Percentiles rank a stretch among this genome's conserved stretches.
phyloP scores from a whole-genome alignment of 2,888 invertebrate species.

The Calameuta pallipes region DNA sequence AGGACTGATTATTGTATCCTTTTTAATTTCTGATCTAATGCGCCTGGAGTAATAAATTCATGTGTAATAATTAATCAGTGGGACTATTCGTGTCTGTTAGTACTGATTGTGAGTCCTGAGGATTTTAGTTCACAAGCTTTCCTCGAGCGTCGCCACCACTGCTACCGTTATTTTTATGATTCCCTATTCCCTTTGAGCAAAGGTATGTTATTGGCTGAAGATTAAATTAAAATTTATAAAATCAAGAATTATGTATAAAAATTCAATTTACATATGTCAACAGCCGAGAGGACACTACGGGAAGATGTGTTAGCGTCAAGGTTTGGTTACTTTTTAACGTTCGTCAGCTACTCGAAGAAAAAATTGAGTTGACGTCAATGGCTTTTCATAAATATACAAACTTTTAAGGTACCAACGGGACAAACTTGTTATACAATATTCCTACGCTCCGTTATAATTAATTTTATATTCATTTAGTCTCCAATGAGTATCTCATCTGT shows the following conservation, averaged over 20 bases:
- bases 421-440: not conserved
- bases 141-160: not conserved
- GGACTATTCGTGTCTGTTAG: not conserved
- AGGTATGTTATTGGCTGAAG: not conserved
- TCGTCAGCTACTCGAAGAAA: not conserved
- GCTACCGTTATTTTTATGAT: not conserved
- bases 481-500: not conserved
- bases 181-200: not conserved
- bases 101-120: not conserved
- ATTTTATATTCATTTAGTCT: not conserved
- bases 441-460: not conserved
- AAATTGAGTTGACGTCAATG: not conserved
- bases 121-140: not conserved
- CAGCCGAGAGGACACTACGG: not conserved
- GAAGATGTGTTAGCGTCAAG: not conserved
- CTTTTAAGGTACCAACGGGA: not conserved
- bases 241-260: not conserved
- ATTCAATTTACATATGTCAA: not conserved
- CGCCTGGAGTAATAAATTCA: not conserved
- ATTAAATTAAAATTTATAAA: not conserved
- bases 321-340: not conserved
- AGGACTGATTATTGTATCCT: not conserved
- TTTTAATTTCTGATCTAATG: not conserved
- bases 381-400: not conserved
- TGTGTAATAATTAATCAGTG: not conserved